A percentile compares a stretch with the other conserved stretches of the same genome.
phyloP scores from a whole-genome alignment of 2,113 vertebrate species.

The Centropristis striata region DNA sequence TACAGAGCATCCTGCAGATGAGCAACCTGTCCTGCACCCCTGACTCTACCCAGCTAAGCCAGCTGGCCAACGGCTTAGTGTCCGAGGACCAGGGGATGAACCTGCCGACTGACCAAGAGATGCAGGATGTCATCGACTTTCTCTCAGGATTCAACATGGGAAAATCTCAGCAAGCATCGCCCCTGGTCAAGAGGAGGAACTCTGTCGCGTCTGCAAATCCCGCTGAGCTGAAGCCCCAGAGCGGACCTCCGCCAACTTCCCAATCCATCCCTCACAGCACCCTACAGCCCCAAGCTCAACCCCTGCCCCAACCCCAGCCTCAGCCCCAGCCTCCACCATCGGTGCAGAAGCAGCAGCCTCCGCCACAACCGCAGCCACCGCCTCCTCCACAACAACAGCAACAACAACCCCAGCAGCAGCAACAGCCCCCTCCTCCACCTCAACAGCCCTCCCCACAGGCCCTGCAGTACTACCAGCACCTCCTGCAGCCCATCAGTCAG shows the following conservation, averaged over 20 bases:
- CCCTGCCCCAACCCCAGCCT: conserved; percentile 77
- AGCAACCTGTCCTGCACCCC: conserved; percentile 86
- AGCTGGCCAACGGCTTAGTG: conserved; percentile 89
- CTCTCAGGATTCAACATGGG: conserved; percentile 99
- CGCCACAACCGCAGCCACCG: conserved; percentile 77
- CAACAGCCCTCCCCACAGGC: conserved; percentile 89
- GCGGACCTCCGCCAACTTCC: conserved; percentile 84
- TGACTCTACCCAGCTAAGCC: conserved; percentile 82
- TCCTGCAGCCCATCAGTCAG: conserved; percentile 92
- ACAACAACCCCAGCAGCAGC: conserved; percentile 63
- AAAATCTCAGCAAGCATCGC: conserved; percentile 97
- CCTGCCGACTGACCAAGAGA: conserved; percentile 97
- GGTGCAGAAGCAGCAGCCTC: conserved; percentile 74
- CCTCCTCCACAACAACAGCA: conserved; percentile 81
- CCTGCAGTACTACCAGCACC: conserved; percentile 94
- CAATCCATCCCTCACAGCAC: conserved; percentile 87
- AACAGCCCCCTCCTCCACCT: conserved; percentile 73
- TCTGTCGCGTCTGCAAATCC: conserved; percentile 91
- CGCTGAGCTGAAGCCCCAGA: conserved; percentile 90
- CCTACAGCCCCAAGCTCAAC: conserved; percentile 87
- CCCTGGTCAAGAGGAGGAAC: conserved; percentile 93
- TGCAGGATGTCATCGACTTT: conserved; percentile 99
- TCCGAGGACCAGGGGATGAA: conserved; percentile 97
- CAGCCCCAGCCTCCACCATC: conserved; percentile 73
- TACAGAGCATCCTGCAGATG: conserved; percentile 91